phyloP scores from a whole-genome alignment of 2,113 vertebrate species.

The Nothocercus nigrocapillus region DNA sequence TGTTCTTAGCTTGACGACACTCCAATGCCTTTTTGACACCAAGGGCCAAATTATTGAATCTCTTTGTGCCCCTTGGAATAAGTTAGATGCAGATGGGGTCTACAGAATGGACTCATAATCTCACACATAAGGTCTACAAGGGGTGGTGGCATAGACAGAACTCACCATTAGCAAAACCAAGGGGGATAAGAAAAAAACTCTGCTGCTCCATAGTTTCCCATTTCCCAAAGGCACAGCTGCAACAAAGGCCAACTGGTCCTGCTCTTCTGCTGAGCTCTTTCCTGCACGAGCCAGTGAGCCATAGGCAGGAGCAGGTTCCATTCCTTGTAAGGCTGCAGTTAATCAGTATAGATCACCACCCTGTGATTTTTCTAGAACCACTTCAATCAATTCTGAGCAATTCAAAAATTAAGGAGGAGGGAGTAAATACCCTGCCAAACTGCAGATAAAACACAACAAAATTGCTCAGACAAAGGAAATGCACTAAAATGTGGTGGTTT shows the following conservation, averaged over 20 bases:
- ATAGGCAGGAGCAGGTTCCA: not conserved
- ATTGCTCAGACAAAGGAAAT: not conserved
- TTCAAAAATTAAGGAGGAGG: not conserved
- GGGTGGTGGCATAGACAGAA: not conserved
- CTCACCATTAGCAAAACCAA: not conserved
- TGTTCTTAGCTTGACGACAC: not conserved
- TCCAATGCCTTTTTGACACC: not conserved
- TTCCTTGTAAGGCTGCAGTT: not conserved
- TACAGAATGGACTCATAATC: not conserved
- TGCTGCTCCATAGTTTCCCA: not conserved
- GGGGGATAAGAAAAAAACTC: not conserved
- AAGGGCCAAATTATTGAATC: not conserved
- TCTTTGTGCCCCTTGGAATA: not conserved
- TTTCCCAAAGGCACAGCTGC: not conserved
- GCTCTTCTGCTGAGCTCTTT: not conserved
- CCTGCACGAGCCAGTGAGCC: fast-evolving
- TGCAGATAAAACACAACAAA: not conserved
- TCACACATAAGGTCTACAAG: not conserved
- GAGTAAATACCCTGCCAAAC: not conserved
- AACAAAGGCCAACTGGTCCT: not conserved
- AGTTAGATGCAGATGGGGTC: not conserved
- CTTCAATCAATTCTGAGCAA: not conserved
- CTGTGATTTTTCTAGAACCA: not conserved
- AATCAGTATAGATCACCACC: fast-evolving
- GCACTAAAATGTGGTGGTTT: not conserved